Evolutionary conservation across 2,113 vertebrate species (phyloP), one percentile per base, ranked within the genome.

Genomic region (Tricholaema leucomelas): DNA sequence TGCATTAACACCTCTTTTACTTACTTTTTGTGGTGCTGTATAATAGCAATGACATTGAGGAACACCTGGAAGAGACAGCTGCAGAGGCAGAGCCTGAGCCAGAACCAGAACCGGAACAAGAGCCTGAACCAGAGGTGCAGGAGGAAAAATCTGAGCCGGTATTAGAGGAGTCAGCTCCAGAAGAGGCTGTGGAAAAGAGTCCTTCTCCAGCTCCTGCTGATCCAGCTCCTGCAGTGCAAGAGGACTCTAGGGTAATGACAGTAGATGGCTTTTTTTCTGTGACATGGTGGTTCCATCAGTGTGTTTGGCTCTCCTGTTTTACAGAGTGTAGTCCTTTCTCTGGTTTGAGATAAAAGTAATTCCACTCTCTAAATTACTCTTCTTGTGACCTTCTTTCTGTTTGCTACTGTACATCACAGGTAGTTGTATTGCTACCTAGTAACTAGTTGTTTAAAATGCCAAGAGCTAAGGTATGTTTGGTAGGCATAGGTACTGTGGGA

Each of bases 11-110:
- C 11, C 25, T 81, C 11, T 61, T 21, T 55, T 54, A 23, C 5
- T 46, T 85, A 4, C 6, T 63, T 58, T 87, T 87, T 63, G 30
- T 81, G 65, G 33, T 92, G 85, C 60, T 83, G 28, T 80, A 1
- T 91, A 81, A 89, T 71, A 99, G 98, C 87, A 98, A 98, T 64
- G 99, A 99, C 85, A 97, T 99, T 15, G 97, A 98, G 36, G 98
- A 97, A 40, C 98, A 98, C 2, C 96, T 98, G 10, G 98, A 99
- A 17, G 98, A 99, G 46, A 97, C 98, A 6, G 97, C 96, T 65
- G 97, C 96, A n/a, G 98, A 98, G 69, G 96, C 98, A 1, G 99
- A 99, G 69, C 97, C 97, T 0, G 98, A 99, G 74, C 97, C 85
- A 2, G 98, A 98, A 81, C 97, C 98, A 19, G 99, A 99, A 58